Evolutionary conservation across 2,888 invertebrate species (phyloP), one percentile per base, ranked within the genome.

Genomic region (Plagodis pulveraria): DNA sequence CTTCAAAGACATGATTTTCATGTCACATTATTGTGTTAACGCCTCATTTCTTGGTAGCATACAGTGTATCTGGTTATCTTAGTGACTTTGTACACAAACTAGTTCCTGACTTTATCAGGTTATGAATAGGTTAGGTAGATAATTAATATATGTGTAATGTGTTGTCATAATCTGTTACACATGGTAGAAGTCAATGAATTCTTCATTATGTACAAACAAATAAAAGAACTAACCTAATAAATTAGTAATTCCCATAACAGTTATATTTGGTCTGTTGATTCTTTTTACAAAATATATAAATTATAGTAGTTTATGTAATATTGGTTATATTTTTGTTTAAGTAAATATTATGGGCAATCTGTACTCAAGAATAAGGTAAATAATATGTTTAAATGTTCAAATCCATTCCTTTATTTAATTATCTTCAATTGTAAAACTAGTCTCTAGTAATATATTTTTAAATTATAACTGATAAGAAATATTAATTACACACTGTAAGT

Each of bases 361-460:
- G 8, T 36, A 36, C 8, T 36, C 6, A 36, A 36, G 36, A 7
- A 8, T 36, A 22, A 22, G 8, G 40, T 40, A 40, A 40, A 40
- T 36, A 36, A 36, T 40, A 40, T 40, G 40, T 40, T 40, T 4
- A 38, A 8, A 38, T 38, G 38, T 38, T 42, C n/a, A 42, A 12
- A 42, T 42, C 12, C 42, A 34, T 45, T 45, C 45, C 11, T 44
- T 48, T 48, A 42, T 33, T 34, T 44, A 49, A 32, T 36, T 43
- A 43, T 8, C 33, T 50, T 49, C 11, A 32, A 6, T 38, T 22
- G 38, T 49, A 35, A 50, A 34, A 45, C 56, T 56, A 56, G 56
- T 56, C 56, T 6, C 32, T 55, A 35, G 12, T 42, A 35, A 10
- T 48, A 38, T 55, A 41, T 45, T 22, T n/a, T 34, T 42, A 40